These are phyloP conservation scores for Drosophila merina DNA, from an alignment of 2,888 invertebrate species.

Conservation along the genomic window DNA sequence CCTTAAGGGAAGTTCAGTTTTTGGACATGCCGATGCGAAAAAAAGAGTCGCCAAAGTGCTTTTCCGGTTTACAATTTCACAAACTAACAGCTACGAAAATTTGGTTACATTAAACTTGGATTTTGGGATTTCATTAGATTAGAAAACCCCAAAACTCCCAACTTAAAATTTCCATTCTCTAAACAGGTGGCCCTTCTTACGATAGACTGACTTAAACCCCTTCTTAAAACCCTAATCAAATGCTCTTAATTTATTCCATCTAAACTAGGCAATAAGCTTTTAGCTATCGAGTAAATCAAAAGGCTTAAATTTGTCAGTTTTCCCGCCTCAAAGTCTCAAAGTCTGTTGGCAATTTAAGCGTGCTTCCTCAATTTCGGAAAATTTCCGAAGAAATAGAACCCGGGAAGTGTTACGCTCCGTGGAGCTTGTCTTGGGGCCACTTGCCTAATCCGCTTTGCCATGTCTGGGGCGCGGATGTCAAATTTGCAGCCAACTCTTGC, in stretches of 20 bases:
- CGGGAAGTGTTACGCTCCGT: conserved; percentile 30
- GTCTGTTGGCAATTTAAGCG: conserved; percentile 12
- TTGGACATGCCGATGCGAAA: conserved; percentile 25
- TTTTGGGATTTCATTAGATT: neutral
- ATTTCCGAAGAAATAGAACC: conserved; percentile 42
- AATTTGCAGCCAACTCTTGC: conserved; percentile 69
- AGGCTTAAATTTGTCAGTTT: conserved; percentile 14
- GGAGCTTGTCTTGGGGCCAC: conserved; percentile 46
- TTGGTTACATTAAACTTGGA: neutral
- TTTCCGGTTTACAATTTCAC: conserved; percentile 41
- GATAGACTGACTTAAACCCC: neutral
- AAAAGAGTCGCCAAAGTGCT: conserved; percentile 17
- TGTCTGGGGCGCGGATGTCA: conserved; percentile 71
- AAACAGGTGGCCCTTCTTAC: neutral
- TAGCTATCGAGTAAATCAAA: conserved; percentile 8
- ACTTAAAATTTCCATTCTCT: too few species aligned
- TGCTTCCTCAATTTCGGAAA: conserved; percentile 26
- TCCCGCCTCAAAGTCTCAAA: conserved; percentile 4
- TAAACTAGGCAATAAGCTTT: conserved; percentile 21
- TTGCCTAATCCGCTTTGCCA: conserved; percentile 75
- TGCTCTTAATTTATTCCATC: conserved; percentile 22
- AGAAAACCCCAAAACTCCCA: neutral
- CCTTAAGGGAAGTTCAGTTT: conserved; percentile 39
- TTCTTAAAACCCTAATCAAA: conserved; percentile 6
- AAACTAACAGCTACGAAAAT: neutral